Base-by-base conservation (phyloP, 2,888 invertebrate genomes). In the Heterodera filipjevi region DNA sequence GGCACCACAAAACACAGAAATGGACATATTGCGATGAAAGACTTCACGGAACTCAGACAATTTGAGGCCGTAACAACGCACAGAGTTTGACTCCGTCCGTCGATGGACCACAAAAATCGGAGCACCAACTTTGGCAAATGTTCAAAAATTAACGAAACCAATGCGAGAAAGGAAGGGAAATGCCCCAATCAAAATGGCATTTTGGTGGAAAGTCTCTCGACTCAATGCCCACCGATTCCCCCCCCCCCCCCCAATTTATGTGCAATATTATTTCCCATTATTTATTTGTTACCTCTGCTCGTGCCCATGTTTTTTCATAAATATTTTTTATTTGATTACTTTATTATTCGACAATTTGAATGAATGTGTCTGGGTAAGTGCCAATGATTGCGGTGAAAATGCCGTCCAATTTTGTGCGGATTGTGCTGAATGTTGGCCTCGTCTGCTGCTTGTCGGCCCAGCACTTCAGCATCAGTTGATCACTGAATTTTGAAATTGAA, bases 21-120 rank as follows among this genome's bases (percentile, higher is more conserved):
- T 74, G 85, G 87, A 14, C 88, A 88, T 80, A 84, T 87, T 53
- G 88, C 88, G 59, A 88, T 88, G 88, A 88, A 88, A 77, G 88
- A 88, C 83, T 82, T 87, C 77, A 88, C 88, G 3, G 88, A 88
- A 78, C 82, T 88, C 64, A 82, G 88, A 16, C 88, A 88, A 77
- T 88, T 81, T 80, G 88, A 88, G 71, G 88, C 88, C 22, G 86
- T 88, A 14, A 75, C 75, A 32, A 66, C 75, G 68, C 75, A 75
- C 68, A 39, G 75, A 64, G 75, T 75, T 30, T 75, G 59, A 59
- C 49, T 12, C 59, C 5, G n/a, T 59, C 59, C 59, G 59, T 59
- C 59, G 59, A 10, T 59, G 22, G 8, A 2, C n/a, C 59, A 6
- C n/a, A 59, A 27, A 3, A 12, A 5, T 27, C 49, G 19, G n/a